phyloP scores from a whole-genome alignment of 2,113 vertebrate genomes.

The Cyanocitta stelleri region DNA sequence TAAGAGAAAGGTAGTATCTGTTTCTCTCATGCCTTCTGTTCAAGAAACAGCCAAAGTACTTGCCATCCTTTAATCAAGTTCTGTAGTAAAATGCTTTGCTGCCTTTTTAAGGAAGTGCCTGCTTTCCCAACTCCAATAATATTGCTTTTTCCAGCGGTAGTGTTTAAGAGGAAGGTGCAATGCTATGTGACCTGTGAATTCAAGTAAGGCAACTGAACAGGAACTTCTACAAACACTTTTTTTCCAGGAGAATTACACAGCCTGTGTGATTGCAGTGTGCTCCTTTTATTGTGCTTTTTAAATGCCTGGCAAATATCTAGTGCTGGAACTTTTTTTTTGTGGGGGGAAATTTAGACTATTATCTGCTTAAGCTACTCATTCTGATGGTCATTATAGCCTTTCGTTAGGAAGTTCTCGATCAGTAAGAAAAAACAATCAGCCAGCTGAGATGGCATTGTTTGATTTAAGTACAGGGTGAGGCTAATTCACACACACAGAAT shows the following conservation, averaged over 20 bases:
- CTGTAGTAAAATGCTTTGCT: neutral
- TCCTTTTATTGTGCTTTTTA: neutral
- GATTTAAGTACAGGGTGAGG: neutral
- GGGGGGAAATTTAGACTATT: neutral
- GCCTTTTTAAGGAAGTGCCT: neutral
- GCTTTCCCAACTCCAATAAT: neutral
- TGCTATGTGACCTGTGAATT: slow-evolving; percentile 60
- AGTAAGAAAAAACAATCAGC: neutral
- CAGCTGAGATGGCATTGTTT: neutral
- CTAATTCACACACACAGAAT: neutral
- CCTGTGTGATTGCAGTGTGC: neutral
- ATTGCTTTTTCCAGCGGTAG: neutral
- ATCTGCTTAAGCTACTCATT: neutral
- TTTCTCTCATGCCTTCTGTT: neutral
- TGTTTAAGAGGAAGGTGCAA: slow-evolving; percentile 35
- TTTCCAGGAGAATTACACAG: neutral
- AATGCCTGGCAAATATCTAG: neutral
- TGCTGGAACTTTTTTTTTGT: neutral
- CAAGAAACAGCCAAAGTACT: neutral
- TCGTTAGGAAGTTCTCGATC: neutral
- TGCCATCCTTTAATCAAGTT: neutral
- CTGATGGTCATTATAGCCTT: neutral
- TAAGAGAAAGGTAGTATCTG: neutral
- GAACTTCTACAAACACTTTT: slow-evolving; percentile 54
- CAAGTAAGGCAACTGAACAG: slow-evolving; percentile 39